Percentiles rank a stretch among this genome's conserved stretches.
These are phyloP conservation scores for Campoplex capitator DNA, from an alignment of 2,888 invertebrate genomes.

Conservation along the genomic window DNA sequence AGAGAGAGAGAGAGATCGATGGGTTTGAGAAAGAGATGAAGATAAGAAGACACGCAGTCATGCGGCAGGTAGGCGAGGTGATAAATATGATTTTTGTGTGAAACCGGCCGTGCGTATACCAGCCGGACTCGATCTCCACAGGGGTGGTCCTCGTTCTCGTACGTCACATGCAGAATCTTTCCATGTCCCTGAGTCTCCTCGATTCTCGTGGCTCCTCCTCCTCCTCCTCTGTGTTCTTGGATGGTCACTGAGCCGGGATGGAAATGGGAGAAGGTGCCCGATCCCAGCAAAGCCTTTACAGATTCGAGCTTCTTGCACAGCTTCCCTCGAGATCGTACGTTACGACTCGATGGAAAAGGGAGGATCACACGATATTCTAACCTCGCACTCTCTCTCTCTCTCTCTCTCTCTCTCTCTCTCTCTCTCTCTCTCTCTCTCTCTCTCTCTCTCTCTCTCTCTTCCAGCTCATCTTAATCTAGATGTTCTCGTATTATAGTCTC, in stretches of 20 bases:
- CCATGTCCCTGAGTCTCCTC: constrained; percentile 59
- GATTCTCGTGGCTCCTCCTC: constrained; percentile 68
- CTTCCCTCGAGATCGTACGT: constrained; percentile 74
- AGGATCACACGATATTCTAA: constrained; percentile 55
- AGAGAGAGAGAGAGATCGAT: constrained; percentile 55
- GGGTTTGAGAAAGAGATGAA: constrained; percentile 68
- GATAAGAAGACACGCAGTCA: constrained; percentile 71
- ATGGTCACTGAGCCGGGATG: constrained; percentile 60
- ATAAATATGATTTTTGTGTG: constrained; percentile 83
- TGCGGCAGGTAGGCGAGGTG: constrained; percentile 77
- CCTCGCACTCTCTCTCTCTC: constrained; percentile 64
- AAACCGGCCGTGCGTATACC: constrained; percentile 78
- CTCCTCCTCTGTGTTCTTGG: constrained; percentile 53
- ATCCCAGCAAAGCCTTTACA: constrained; percentile 57
- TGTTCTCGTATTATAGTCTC: constrained; percentile 67
- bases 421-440: constrained; percentile 62
- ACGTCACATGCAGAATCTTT: constrained; percentile 76
- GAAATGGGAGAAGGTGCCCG: constrained; percentile 68
- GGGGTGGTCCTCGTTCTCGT: constrained; percentile 83
- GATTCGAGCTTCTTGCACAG: constrained; percentile 56
- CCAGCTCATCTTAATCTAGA: constrained; percentile 80
- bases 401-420: constrained; percentile 64
- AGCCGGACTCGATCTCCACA: constrained; percentile 78
- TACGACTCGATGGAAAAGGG: constrained; percentile 68
- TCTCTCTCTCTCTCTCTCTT: constrained; percentile 62